Percentiles rank a stretch among this genome's conserved stretches.
Evolutionary conservation across 2,888 invertebrate species (phyloP).

Genomic region (Agrotis segetum): DNA sequence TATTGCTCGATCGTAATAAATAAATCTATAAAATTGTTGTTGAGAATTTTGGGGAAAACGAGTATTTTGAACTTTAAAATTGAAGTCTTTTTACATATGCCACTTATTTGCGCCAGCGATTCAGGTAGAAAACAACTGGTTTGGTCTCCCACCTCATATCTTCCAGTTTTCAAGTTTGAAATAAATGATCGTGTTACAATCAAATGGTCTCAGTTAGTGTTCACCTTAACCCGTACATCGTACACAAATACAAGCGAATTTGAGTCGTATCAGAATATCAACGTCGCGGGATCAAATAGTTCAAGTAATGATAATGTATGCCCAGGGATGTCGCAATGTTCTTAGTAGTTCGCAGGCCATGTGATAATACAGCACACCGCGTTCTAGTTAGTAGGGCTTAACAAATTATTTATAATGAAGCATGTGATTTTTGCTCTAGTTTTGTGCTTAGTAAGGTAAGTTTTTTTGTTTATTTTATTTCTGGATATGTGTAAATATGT

Average conservation of each 20-base stretch:
- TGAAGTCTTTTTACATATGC: too few species aligned
- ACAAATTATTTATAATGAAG: constrained; percentile 59
- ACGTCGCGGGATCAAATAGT: constrained; percentile 77
- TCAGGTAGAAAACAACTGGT: too few species aligned
- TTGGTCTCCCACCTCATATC: too few species aligned
- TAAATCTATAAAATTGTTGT: too few species aligned
- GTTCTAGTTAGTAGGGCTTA: constrained; percentile 41
- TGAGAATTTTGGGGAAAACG: too few species aligned
- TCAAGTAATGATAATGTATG: constrained; percentile 76
- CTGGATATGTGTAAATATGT: neutral
- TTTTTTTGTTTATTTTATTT: constrained; percentile 27
- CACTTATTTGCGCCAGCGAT: too few species aligned
- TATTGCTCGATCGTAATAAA: too few species aligned
- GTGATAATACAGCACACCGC: constrained; percentile 48
- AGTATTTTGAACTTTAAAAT: too few species aligned
- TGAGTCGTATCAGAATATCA: constrained; percentile 56
- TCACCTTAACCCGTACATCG: constrained; percentile 11
- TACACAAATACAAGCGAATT: constrained; percentile 59
- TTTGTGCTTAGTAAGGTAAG: constrained; percentile 68
- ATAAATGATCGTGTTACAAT: neutral
- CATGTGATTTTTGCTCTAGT: constrained; percentile 63
- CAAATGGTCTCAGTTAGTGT: constrained; percentile 20
- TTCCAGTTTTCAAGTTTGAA: neutral
- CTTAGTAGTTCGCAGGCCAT: constrained; percentile 57
- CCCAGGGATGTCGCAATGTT: constrained; percentile 50